Conservation (phyloP, 1,140 invertebrate species). For the Zaprionus camerounensis region DNA sequence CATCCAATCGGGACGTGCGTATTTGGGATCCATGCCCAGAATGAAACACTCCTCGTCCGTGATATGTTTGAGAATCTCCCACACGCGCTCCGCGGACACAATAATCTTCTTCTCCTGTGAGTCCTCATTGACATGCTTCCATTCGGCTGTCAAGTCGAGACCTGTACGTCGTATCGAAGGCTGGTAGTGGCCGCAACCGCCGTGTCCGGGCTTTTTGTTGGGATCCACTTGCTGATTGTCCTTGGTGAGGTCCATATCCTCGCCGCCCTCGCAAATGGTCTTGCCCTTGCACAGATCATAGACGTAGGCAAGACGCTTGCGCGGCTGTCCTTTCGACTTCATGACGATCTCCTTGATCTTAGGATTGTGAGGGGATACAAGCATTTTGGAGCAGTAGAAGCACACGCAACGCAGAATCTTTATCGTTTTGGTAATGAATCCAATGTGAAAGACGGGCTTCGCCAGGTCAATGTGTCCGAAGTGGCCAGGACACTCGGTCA, state of each 20-base stretch:
- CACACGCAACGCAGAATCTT: conserved; percentile 99
- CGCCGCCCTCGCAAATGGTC: conserved; percentile 99
- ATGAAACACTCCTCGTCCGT: conserved; percentile 98
- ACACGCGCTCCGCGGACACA: conserved; percentile 96
- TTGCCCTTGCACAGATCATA: conserved; percentile 99
- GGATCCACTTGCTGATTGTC: conserved; percentile 86
- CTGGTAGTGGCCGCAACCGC: conserved; percentile 98
- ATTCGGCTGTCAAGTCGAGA: conserved; percentile 97
- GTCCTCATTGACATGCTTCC: conserved; percentile 99
- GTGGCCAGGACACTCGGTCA: conserved; percentile 99
- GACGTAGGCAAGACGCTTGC: conserved; percentile 96
- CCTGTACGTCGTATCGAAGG: conserved; percentile 95
- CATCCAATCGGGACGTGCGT: conserved; percentile 99
- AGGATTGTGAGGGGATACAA: conserved; percentile 97
- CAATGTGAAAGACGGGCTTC: conserved; percentile 99
- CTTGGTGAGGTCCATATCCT: conserved; percentile 97
- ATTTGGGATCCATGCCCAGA: conserved; percentile 98
- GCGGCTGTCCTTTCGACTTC: conserved; percentile 98
- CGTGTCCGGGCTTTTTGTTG: conserved; percentile 92
- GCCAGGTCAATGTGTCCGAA: conserved; percentile 99
- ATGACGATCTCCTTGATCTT: conserved; percentile 98
- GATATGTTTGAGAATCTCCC: conserved; percentile 98
- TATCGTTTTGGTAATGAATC: conserved; percentile 98
- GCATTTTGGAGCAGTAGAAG: conserved; percentile 98
- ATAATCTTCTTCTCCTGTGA: conserved; percentile 97